These are phyloP conservation scores for Calephelis perditalis DNA, from an alignment of 2,888 invertebrate genomes.

Conservation along the genomic window DNA sequence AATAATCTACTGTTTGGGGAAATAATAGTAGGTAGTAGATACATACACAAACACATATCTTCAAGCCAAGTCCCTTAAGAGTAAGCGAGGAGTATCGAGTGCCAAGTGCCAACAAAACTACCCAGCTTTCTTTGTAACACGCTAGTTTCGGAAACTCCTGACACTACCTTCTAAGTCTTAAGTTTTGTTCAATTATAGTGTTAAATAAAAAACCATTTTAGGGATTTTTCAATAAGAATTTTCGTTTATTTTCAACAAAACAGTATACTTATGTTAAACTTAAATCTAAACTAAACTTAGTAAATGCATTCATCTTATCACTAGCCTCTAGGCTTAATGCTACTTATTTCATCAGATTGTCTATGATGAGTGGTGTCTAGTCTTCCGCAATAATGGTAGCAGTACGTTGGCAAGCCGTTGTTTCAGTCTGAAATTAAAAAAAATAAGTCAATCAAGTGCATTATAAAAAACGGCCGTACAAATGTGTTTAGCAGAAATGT, in stretches of 20 bases:
- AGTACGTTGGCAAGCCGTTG: conserved; percentile 72
- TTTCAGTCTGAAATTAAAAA: conserved; percentile 59
- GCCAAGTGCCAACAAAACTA: no score
- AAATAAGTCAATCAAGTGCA: not conserved
- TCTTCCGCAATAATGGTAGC: conserved; percentile 67
- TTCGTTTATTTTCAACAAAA: conserved; percentile 72
- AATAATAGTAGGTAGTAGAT: no score
- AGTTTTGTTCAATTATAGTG: no score
- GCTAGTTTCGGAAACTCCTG: no score
- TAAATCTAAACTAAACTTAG: conserved; percentile 36
- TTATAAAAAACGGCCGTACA: no score
- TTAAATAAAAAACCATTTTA: conserved; percentile 29
- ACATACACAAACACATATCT: no score
- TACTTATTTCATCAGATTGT: conserved; percentile 18
- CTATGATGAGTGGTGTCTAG: conserved; percentile 47
- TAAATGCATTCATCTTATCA: conserved; percentile 63
- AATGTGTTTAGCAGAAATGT: no score
- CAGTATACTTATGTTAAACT: conserved; percentile 50
- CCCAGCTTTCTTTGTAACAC: no score
- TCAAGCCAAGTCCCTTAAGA: no score
- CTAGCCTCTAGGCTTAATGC: conserved; percentile 23
- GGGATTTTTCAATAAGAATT: conserved; percentile 75
- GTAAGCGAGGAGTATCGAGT: no score
- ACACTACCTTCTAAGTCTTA: no score
- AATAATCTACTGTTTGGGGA: no score